These are phyloP conservation scores for Lumbricus terrestris DNA, from an alignment of 2,888 invertebrate species.

Conservation along the genomic window DNA sequence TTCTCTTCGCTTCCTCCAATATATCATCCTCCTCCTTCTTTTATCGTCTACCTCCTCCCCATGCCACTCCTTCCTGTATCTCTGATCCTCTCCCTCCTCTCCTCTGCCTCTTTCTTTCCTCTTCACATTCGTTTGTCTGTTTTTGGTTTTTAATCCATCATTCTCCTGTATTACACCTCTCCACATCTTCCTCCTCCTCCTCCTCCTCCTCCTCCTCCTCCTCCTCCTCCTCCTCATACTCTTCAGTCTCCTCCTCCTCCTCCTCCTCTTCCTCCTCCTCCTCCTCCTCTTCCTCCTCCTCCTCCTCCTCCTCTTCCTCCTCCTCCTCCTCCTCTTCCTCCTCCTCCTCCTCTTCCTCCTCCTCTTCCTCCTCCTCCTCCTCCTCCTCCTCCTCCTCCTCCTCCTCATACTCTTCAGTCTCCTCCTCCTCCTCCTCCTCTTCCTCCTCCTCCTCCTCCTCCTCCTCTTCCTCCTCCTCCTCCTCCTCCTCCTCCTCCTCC, in stretches of 20 bases:
- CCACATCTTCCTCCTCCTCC: neutral
- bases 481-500: too few relatives aligned
- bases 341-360: neutral
- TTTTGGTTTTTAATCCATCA: too few relatives aligned
- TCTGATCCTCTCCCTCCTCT: neutral
- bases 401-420: too few relatives aligned
- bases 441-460: neutral
- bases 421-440: neutral
- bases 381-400: too few relatives aligned
- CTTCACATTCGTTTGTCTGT: neutral
- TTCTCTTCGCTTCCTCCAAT: too few relatives aligned
- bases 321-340: neutral
- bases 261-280: neutral
- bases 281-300: neutral
- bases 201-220: too few relatives aligned
- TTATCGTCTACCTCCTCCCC: neutral
- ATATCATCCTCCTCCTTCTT: neutral
- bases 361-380: neutral
- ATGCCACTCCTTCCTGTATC: neutral
- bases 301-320: too few relatives aligned
- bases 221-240: too few relatives aligned
- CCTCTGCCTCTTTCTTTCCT: neutral
- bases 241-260: too few relatives aligned
- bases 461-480: too few relatives aligned
- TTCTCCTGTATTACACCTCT: too few relatives aligned